These are phyloP conservation scores for Aphidius gifuensis DNA, from an alignment of 1,140 invertebrate genomes.

Conservation along the genomic window DNA sequence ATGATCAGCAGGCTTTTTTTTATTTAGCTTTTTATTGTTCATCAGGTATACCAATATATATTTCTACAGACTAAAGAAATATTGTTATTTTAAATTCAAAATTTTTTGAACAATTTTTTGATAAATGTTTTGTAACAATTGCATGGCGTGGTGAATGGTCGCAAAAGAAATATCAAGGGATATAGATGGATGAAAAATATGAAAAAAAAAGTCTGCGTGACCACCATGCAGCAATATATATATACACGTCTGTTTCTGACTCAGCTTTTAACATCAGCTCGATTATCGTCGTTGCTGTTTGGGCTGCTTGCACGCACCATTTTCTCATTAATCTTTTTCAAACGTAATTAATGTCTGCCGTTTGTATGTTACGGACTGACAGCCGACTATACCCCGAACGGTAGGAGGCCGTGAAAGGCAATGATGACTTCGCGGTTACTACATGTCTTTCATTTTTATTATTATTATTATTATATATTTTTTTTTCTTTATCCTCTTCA, in stretches of 20 bases:
- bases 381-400: conserved; percentile 25
- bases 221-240: neutral
- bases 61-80: too few relatives aligned
- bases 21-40: too few relatives aligned
- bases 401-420: conserved; percentile 30
- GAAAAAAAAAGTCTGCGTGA: conserved; percentile 13
- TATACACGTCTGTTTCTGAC: conserved; percentile 18
- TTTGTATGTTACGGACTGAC: conserved; percentile 28
- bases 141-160: too few relatives aligned
- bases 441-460: conserved; percentile 9
- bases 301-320: conserved; percentile 28
- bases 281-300: conserved; percentile 20
- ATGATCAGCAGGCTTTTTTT: too few relatives aligned
- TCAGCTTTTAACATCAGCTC: conserved; percentile 28
- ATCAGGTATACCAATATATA: too few relatives aligned
- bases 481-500: neutral
- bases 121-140: too few relatives aligned
- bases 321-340: conserved; percentile 41
- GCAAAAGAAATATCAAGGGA: too few relatives aligned
- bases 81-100: too few relatives aligned
- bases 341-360: conserved; percentile 39
- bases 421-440: conserved; percentile 25
- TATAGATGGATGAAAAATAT: too few relatives aligned
- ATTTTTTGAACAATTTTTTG: too few relatives aligned
- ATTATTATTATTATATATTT: neutral